A percentile compares a stretch with the other conserved stretches of the same genome.
phyloP scores from a whole-genome alignment of 2,888 invertebrate genomes.

The Cephus rjabovi region DNA sequence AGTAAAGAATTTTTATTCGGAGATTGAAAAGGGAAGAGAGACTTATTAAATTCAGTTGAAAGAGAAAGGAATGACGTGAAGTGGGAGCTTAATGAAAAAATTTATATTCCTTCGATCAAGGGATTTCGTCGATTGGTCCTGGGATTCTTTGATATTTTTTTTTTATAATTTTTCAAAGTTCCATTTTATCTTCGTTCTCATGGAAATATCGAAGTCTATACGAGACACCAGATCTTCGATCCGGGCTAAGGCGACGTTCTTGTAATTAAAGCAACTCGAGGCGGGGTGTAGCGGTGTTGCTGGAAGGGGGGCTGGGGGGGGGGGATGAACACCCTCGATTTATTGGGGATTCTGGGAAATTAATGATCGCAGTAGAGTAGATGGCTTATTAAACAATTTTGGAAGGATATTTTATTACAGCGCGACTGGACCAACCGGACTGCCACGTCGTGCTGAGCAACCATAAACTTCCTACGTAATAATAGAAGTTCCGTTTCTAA shows the following conservation, averaged over 20 bases:
- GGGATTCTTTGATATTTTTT: not conserved
- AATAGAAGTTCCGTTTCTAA: not conserved
- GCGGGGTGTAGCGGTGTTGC: not conserved
- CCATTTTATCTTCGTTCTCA: not conserved
- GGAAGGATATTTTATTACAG: not conserved
- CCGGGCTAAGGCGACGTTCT: not conserved
- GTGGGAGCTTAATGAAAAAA: not conserved
- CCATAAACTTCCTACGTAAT: not conserved
- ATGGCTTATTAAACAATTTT: not conserved
- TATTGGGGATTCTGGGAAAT: not conserved
- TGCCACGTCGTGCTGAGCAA: not conserved
- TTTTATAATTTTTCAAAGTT: not conserved
- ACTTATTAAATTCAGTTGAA: not conserved
- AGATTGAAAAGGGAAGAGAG: not conserved
- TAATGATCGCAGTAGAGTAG: not conserved
- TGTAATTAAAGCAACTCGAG: not conserved
- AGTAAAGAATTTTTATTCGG: not conserved
- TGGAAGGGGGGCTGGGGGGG: not conserved
- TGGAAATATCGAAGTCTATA: not conserved
- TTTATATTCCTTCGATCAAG: not conserved
- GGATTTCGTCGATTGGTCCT: not conserved
- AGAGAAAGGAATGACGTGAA: not conserved
- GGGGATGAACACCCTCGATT: not conserved
- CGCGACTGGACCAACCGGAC: not conserved
- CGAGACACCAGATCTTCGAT: not conserved